Percentiles rank a stretch among this genome's conserved stretches.
These are phyloP conservation scores for Chelonus insularis DNA, from an alignment of 1,140 invertebrate species.

Conservation along the genomic window DNA sequence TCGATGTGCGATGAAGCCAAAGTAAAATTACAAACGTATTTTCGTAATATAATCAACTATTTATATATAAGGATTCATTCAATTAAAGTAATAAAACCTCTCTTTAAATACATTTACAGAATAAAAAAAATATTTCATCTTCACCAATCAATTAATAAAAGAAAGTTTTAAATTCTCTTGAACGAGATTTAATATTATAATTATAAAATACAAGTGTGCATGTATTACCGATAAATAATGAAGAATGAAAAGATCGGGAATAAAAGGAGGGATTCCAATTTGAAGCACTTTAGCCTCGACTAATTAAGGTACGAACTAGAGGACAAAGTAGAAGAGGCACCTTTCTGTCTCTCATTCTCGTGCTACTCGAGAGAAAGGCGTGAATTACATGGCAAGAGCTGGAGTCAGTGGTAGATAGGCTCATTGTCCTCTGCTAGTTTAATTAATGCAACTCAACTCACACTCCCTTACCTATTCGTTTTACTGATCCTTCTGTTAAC, in stretches of 20 bases:
- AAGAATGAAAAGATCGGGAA: constrained; percentile 33
- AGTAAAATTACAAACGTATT: not conserved
- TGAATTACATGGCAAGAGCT: constrained; percentile 40
- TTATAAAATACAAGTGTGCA: constrained; percentile 19
- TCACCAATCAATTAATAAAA: no score
- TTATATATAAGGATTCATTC: no score
- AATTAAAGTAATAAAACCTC: no score
- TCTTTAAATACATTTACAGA: no score
- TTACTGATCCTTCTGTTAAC: constrained; percentile 6
- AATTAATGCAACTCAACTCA: constrained; percentile 54
- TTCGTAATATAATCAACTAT: not conserved
- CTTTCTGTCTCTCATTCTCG: constrained; percentile 27
- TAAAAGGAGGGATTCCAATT: constrained; percentile 15
- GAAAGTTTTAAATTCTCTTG: no score
- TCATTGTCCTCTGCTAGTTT: constrained; percentile 58
- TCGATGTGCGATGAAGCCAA: constrained; percentile 5
- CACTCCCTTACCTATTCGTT: constrained; percentile 24
- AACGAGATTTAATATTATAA: no score
- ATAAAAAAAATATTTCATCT: no score
- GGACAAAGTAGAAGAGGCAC: constrained; percentile 39
- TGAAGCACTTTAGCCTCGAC: constrained; percentile 9
- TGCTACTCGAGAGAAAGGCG: constrained; percentile 37
- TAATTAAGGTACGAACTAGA: constrained; percentile 12
- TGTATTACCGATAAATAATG: not conserved
- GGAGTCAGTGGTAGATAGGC: constrained; percentile 46